Percentiles rank a stretch among this genome's conserved stretches.
These are phyloP conservation scores for Drosophila erecta DNA, from an alignment of 1,140 invertebrate genomes.

Conservation along the genomic window DNA sequence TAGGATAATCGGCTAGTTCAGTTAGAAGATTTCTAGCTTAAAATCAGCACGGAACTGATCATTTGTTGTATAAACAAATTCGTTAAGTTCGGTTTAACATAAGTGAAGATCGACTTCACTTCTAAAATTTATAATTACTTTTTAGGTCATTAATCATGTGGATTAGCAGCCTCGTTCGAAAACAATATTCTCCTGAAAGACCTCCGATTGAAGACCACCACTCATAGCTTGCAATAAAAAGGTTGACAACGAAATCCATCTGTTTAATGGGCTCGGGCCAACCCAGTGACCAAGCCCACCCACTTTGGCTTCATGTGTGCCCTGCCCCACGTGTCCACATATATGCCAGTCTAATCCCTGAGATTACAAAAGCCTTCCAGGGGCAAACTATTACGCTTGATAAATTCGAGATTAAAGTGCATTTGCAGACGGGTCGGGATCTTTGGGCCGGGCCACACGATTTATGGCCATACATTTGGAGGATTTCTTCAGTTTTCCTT, in stretches of 20 bases:
- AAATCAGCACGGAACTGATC: too few species aligned
- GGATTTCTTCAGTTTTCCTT: constrained; percentile 52
- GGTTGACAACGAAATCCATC: constrained; percentile 80
- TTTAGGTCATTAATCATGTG: too few species aligned
- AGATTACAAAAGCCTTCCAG: constrained; percentile 71
- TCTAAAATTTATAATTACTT: too few species aligned
- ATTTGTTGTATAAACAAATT: too few species aligned
- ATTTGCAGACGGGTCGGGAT: constrained; percentile 70
- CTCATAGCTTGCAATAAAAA: constrained; percentile 42
- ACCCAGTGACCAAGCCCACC: constrained; percentile 19
- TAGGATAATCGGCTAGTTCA: too few species aligned
- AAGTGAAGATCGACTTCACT: too few species aligned
- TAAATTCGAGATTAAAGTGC: constrained; percentile 84
- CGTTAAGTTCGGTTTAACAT: too few species aligned
- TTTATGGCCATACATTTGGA: constrained; percentile 79
- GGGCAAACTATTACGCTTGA: constrained; percentile 78
- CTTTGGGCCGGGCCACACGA: constrained; percentile 57
- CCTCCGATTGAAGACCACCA: not conserved
- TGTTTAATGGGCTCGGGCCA: constrained; percentile 68
- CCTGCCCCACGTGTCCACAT: constrained; percentile 28
- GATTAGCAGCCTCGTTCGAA: not conserved
- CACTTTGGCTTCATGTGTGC: constrained; percentile 3
- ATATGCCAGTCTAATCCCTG: constrained; percentile 56
- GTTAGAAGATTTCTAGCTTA: too few species aligned
- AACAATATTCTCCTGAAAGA: constrained; percentile 10